A percentile compares a stretch with the other conserved stretches of the same genome.
phyloP scores from a whole-genome alignment of 2,113 vertebrate species.

The Sula dactylatra region DNA sequence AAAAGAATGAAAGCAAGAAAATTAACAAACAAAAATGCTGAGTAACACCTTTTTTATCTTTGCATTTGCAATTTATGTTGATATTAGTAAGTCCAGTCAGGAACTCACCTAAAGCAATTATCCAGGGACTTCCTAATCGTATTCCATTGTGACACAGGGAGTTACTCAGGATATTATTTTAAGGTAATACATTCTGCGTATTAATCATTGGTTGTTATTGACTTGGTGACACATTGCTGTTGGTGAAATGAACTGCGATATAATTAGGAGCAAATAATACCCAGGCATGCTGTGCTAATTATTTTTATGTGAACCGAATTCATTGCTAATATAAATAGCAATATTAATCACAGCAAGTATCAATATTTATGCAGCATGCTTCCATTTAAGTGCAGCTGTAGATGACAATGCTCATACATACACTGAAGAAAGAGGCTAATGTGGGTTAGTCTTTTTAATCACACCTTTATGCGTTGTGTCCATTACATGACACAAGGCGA shows the following conservation, averaged over 20 bases:
- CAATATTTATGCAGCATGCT: slow-evolving; percentile 57
- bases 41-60: not conserved
- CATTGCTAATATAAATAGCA: slow-evolving; percentile 56
- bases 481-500: not conserved
- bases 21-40: not conserved
- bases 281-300: slow-evolving; percentile 58
- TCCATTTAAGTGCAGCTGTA: not conserved
- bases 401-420: rapidly evolving
- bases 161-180: not conserved
- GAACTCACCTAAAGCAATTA: slow-evolving; percentile 10
- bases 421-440: rapidly evolving
- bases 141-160: not conserved
- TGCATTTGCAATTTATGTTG: not conserved
- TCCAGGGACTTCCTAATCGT: not conserved
- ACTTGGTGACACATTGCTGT: slow-evolving; percentile 43
- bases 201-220: slow-evolving; percentile 56
- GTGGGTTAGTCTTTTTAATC: not conserved
- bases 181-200: slow-evolving; percentile 15
- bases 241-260: slow-evolving; percentile 63
- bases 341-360: slow-evolving; percentile 64
- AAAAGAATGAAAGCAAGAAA: not conserved
- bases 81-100: not conserved
- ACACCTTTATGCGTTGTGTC: not conserved
- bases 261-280: slow-evolving; percentile 64
- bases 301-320: slow-evolving; percentile 61